Evolutionary conservation across 2,113 vertebrate genomes (phyloP).

Genomic region (Heptranchias perlo): DNA sequence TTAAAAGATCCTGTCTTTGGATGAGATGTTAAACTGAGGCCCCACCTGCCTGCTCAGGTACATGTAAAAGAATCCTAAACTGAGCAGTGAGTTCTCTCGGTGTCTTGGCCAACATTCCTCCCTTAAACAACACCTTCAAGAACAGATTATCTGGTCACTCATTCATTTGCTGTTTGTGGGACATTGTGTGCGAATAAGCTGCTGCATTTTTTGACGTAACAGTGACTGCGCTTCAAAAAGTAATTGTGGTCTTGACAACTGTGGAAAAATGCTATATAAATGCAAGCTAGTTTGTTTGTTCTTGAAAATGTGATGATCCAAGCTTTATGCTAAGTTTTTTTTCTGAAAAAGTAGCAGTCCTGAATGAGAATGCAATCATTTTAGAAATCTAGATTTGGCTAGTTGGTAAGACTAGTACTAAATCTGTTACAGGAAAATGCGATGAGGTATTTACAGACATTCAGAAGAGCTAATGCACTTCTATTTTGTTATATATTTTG

Average conservation of each 20-base stretch:
- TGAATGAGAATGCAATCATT: background rate
- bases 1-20: background rate
- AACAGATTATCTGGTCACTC: background rate
- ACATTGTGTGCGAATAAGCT: background rate
- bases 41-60: background rate
- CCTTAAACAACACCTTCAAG: background rate
- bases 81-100: background rate
- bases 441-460: background rate
- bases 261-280: background rate
- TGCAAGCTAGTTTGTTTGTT: background rate
- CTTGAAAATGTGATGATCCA: background rate
- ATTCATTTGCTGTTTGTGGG: background rate
- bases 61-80: background rate
- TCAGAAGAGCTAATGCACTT: background rate
- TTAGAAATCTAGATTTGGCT: background rate
- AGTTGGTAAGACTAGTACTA: background rate
- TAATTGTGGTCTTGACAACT: background rate
- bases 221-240: background rate
- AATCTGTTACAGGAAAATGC: background rate
- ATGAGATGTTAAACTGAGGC: background rate
- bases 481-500: background rate
- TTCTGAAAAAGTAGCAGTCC: background rate
- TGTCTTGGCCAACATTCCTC: background rate
- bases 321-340: background rate
- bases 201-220: background rate